These are phyloP conservation scores for Papilio xuthus DNA, from an alignment of 1,140 invertebrate species.

Conservation along the genomic window DNA sequence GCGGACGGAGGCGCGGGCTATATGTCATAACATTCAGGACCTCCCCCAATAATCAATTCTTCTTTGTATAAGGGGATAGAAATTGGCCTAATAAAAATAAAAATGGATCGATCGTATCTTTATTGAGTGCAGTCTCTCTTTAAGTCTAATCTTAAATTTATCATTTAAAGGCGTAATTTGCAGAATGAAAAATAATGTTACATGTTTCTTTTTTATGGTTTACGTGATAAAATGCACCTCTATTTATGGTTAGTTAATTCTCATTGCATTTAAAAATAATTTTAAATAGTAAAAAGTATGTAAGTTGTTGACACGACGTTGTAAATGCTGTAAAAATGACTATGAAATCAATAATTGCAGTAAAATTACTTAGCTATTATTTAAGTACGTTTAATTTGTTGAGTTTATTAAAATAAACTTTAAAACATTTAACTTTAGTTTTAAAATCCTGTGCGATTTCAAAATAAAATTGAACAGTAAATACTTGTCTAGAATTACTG, in stretches of 20 bases:
- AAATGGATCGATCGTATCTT: too few relatives aligned
- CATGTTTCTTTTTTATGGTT: too few relatives aligned
- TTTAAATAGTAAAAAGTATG: background rate
- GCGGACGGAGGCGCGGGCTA: too few relatives aligned
- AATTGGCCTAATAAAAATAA: too few relatives aligned
- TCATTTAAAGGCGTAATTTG: too few relatives aligned
- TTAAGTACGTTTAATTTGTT: background rate
- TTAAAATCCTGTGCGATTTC: background rate
- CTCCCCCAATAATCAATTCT: too few relatives aligned
- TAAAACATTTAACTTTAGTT: background rate
- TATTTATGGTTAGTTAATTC: too few relatives aligned
- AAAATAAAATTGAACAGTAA: constrained; percentile 2
- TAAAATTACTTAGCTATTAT: background rate
- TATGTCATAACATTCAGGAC: background rate
- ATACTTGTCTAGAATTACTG: background rate
- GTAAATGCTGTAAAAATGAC: background rate
- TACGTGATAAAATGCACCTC: too few relatives aligned
- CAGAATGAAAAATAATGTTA: too few relatives aligned
- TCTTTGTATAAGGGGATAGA: too few relatives aligned
- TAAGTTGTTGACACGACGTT: background rate
- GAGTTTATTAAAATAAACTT: constrained; percentile 1
- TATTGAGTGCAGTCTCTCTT: too few relatives aligned
- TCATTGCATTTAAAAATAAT: background rate
- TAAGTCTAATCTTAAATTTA: too few relatives aligned
- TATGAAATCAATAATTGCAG: constrained; percentile 31